Conservation (phyloP, 2,888 invertebrate genomes). For the Pseudoips prasinana region DNA sequence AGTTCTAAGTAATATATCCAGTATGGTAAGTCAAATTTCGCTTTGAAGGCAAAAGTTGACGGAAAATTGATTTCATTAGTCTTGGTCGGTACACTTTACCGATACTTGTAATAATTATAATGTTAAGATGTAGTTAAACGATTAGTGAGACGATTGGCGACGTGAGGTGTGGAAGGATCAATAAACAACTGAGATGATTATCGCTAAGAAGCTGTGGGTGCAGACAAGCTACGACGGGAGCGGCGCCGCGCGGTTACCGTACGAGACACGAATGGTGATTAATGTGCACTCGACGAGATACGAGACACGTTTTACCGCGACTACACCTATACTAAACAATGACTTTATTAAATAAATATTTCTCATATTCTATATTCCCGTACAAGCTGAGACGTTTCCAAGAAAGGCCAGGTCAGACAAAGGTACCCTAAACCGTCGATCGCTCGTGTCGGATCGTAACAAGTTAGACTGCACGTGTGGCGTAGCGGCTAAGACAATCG, state of each 20-base stretch:
- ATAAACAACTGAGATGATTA: conserved; percentile 15
- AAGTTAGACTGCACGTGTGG: no score
- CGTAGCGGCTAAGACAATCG: no score
- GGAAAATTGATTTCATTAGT: conserved; percentile 35
- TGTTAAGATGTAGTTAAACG: conserved; percentile 9
- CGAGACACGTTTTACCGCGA: conserved; percentile 5
- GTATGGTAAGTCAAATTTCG: conserved; percentile 31
- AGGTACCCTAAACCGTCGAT: no score
- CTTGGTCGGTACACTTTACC: conserved; percentile 23
- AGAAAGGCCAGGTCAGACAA: no score
- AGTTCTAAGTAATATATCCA: conserved; percentile 31
- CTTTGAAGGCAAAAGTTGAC: conserved; percentile 33
- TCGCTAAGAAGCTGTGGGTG: conserved; percentile 23
- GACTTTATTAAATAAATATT: no score
- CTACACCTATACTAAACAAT: no score
- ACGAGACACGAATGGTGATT: conserved; percentile 33
- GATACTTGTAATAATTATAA: conserved; percentile 30
- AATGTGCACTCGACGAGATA: conserved; percentile 29
- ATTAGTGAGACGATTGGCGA: conserved; percentile 4
- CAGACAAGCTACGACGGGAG: conserved; percentile 27
- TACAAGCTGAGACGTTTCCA: no score
- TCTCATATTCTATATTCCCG: no score
- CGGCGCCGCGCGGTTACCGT: conserved; percentile 31
- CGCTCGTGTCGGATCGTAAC: no score
- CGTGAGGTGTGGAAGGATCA: conserved; percentile 7